Evolutionary conservation across 2,888 invertebrate genomes (phyloP).

Genomic region (Junonia oenone): DNA sequence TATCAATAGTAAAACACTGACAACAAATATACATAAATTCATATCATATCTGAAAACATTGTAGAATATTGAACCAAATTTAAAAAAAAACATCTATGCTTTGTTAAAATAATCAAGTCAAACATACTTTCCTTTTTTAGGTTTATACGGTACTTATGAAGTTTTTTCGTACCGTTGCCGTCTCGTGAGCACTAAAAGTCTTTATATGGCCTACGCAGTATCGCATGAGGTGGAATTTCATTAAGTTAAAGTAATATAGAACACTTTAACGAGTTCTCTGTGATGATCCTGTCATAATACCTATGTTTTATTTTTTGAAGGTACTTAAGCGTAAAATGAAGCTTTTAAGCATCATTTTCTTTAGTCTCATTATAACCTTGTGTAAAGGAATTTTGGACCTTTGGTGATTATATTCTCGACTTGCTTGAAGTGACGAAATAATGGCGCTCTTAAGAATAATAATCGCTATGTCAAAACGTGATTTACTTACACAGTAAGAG

Average conservation of each 20-base stretch:
- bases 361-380: background rate
- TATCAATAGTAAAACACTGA: too few relatives aligned
- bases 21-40: too few relatives aligned
- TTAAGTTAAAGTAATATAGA: slow-evolving; percentile 30
- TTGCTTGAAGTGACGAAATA: background rate
- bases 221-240: slow-evolving; percentile 30
- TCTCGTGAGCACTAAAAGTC: background rate
- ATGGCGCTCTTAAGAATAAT: background rate
- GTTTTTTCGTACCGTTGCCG: background rate
- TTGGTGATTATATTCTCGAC: background rate
- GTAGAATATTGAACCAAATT: too few relatives aligned
- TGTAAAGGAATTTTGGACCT: background rate
- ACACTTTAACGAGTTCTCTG: slow-evolving; percentile 29
- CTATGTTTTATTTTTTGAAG: slow-evolving; percentile 18
- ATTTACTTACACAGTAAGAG: too few relatives aligned
- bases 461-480: background rate
- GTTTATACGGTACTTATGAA: too few relatives aligned
- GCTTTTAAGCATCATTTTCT: slow-evolving; percentile 9
- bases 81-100: too few relatives aligned
- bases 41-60: background rate
- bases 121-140: too few relatives aligned
- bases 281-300: slow-evolving; percentile 29
- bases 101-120: too few relatives aligned
- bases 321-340: slow-evolving; percentile 13
- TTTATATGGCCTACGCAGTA: background rate